These are phyloP conservation scores for Rhabdomys pumilio DNA, from an alignment of 2,797 vertebrate species.

Conservation along the genomic window DNA sequence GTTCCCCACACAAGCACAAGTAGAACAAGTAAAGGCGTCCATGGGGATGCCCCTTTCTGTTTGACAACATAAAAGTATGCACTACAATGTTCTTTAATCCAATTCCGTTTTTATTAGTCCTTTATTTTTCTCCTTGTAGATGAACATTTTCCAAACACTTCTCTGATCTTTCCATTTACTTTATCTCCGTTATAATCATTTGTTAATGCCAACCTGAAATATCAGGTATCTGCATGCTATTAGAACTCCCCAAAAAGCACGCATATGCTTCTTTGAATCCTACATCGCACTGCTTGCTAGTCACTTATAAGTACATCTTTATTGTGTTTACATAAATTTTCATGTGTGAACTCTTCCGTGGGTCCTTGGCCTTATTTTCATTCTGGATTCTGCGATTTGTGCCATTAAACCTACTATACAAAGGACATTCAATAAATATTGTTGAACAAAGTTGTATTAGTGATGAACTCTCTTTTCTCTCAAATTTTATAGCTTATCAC, in stretches of 20 bases:
- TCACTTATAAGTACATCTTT: neutral
- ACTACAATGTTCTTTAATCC: neutral
- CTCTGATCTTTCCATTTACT: neutral
- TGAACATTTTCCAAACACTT: neutral
- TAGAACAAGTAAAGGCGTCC: fast-evolving
- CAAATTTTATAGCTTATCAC: neutral
- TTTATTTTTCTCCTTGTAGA: neutral
- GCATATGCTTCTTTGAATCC: neutral
- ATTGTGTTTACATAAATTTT: neutral
- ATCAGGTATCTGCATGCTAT: neutral
- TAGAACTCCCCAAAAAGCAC: neutral
- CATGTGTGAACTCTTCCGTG: neutral
- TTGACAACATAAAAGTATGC: neutral
- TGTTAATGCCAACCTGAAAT: neutral
- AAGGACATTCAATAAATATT: neutral
- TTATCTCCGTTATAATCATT: neutral
- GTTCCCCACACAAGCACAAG: neutral
- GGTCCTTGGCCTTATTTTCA: neutral
- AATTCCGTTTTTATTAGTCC: neutral
- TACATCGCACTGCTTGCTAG: neutral
- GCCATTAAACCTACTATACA: neutral
- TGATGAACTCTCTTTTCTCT: neutral
- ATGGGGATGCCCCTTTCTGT: neutral
- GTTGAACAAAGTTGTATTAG: conserved; percentile 8
- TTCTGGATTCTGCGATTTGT: neutral